Evolutionary conservation across 2,888 invertebrate genomes (phyloP).

Genomic region (Criorhina ranunculi): DNA sequence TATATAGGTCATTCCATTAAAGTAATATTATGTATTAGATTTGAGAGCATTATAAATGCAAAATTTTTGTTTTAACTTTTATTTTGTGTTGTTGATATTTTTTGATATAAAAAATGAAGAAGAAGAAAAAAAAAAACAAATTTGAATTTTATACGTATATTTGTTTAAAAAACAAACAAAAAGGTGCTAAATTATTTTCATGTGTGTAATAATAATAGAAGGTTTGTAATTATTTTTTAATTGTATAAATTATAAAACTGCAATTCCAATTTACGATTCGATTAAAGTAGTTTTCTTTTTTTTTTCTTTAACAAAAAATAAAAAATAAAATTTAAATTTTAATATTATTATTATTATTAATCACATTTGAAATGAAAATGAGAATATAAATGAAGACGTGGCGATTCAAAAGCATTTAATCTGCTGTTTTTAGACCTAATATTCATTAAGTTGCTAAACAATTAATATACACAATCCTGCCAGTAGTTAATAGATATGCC

Average conservation of each 20-base stretch:
- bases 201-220: conserved; percentile 46
- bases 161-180: conserved; percentile 54
- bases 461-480: conserved; percentile 69
- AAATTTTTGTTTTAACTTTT: conserved; percentile 22
- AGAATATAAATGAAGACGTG: conserved; percentile 15
- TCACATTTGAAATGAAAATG: conserved; percentile 16
- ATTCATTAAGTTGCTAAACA: conserved; percentile 46
- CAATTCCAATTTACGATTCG: conserved; percentile 31
- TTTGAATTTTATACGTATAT: conserved; percentile 55
- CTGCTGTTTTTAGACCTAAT: conserved; percentile 19
- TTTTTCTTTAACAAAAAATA: not conserved
- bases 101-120: too few relatives aligned
- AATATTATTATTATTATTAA: conserved; percentile 8
- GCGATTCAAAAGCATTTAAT: conserved; percentile 30
- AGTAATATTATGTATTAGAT: conserved; percentile 46
- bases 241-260: conserved; percentile 1
- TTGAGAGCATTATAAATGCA: conserved; percentile 52
- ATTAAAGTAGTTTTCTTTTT: conserved; percentile 14
- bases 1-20: conserved; percentile 70
- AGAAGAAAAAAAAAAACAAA: not conserved
- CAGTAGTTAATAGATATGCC: conserved; percentile 41
- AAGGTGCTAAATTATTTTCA: conserved; percentile 67
- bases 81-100: conserved; percentile 27
- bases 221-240: conserved; percentile 32
- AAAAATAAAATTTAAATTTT: not conserved